Evolutionary conservation across 2,797 vertebrate species (phyloP).

Genomic region (Coendou prehensilis): DNA sequence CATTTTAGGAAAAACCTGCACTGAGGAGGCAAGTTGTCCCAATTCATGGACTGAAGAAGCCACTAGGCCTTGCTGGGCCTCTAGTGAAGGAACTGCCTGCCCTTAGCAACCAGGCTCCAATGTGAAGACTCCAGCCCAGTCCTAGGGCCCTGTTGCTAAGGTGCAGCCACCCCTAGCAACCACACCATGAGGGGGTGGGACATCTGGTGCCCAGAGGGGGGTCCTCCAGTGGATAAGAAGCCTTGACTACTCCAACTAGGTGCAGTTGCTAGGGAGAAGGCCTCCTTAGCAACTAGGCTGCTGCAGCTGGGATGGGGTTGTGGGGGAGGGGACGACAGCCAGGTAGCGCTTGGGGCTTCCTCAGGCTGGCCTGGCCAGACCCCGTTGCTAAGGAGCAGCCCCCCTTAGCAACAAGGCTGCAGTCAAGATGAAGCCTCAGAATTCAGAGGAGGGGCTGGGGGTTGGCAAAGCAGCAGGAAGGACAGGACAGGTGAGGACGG

Average conservation of each 20-base stretch:
- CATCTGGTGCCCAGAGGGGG: slow-evolving; percentile 48
- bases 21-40: background rate
- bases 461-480: background rate
- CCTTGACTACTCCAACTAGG: slow-evolving; percentile 70
- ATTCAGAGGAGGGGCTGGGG: slow-evolving; percentile 10
- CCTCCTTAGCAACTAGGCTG: slow-evolving; percentile 80
- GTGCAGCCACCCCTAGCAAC: slow-evolving; percentile 78
- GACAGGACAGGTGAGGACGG: slow-evolving; percentile 66
- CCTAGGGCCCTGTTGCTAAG: slow-evolving; percentile 77
- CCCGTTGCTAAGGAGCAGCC: slow-evolving; percentile 81
- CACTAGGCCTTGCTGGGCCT: background rate
- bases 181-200: slow-evolving; percentile 61
- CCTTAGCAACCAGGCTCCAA: slow-evolving; percentile 77
- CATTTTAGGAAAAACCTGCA: background rate
- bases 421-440: slow-evolving; percentile 53
- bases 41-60: slow-evolving; percentile 47
- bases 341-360: slow-evolving; percentile 76
- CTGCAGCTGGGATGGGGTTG: slow-evolving; percentile 58
- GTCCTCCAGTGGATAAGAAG: slow-evolving; percentile 70
- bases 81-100: slow-evolving; percentile 47
- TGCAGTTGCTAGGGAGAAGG: slow-evolving; percentile 81
- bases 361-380: slow-evolving; percentile 49
- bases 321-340: slow-evolving; percentile 79
- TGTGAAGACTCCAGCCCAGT: slow-evolving; percentile 61
- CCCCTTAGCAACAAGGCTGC: slow-evolving; percentile 78